Conservation (phyloP, 2,113 vertebrate species). For the Lepus europaeus region DNA sequence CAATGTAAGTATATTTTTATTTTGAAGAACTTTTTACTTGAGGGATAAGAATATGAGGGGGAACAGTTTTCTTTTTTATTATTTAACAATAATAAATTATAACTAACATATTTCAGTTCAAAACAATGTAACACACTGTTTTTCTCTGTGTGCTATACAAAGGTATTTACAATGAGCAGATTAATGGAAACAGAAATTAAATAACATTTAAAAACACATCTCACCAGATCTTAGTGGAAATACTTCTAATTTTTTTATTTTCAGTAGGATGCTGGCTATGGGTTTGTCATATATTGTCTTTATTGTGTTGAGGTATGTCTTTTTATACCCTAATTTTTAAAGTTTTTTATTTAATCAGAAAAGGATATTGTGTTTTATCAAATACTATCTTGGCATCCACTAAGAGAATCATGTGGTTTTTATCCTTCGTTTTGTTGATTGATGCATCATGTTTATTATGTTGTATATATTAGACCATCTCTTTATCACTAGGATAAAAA, state of each 20-base stretch:
- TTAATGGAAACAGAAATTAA: constrained; percentile 24
- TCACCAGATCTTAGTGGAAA: background rate
- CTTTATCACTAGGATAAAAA: too few relatives aligned
- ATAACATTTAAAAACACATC: constrained; percentile 32
- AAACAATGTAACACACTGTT: background rate
- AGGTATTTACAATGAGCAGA: background rate
- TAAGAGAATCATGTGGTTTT: too few relatives aligned
- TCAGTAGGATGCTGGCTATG: too few relatives aligned
- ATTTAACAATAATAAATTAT: background rate
- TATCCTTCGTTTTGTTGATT: background rate
- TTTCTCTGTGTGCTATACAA: background rate
- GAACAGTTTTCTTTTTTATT: background rate
- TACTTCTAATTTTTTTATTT: too few relatives aligned
- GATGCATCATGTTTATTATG: background rate
- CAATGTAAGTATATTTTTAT: constrained; percentile 33
- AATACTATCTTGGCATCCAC: too few relatives aligned
- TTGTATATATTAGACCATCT: too few relatives aligned
- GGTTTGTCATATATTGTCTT: too few relatives aligned
- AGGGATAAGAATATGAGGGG: background rate
- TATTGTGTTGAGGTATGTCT: too few relatives aligned
- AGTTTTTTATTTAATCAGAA: too few relatives aligned
- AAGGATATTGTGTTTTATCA: too few relatives aligned
- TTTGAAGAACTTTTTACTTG: background rate
- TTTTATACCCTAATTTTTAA: too few relatives aligned
- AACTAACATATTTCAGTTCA: background rate